These are phyloP conservation scores for Chionodraco myersi DNA, from an alignment of 2,113 vertebrate species.

Conservation along the genomic window DNA sequence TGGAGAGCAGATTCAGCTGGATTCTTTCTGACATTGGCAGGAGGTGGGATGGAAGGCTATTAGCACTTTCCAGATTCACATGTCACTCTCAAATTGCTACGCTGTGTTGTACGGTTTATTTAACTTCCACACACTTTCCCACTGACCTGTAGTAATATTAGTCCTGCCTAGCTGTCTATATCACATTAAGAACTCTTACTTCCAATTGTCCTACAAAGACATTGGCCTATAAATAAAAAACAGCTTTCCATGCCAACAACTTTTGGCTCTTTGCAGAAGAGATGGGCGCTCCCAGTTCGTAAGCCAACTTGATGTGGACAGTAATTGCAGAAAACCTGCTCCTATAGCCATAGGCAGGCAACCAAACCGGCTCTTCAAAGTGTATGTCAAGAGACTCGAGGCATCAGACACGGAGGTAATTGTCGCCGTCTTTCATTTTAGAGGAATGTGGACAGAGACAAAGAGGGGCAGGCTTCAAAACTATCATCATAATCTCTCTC, in stretches of 20 bases:
- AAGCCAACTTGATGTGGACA: conserved; percentile 55
- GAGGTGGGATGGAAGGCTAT: conserved; percentile 75
- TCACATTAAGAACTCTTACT: conserved; percentile 23
- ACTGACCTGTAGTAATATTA: conserved; percentile 68
- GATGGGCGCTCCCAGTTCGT: conserved; percentile 43
- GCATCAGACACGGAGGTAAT: conserved; percentile 67
- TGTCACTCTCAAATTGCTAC: conserved; percentile 68
- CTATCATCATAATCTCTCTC: conserved; percentile 72
- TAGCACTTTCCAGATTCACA: conserved; percentile 74
- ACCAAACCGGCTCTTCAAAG: conserved; percentile 68
- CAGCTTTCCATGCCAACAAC: conserved; percentile 59
- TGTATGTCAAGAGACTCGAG: conserved; percentile 67
- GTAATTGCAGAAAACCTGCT: conserved; percentile 40
- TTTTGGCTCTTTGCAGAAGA: conserved; percentile 10
- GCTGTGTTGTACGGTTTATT: conserved; percentile 67
- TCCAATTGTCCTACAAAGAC: conserved; percentile 53
- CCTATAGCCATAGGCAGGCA: conserved; percentile 36
- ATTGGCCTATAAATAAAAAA: conserved; percentile 43
- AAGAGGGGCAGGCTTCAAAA: conserved; percentile 71
- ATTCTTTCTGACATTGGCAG: conserved; percentile 79
- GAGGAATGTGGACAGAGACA: conserved; percentile 76
- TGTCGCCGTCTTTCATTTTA: conserved; percentile 73
- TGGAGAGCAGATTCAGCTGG: conserved; percentile 81
- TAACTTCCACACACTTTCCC: conserved; percentile 53
- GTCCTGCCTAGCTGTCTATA: conserved; percentile 47